These are phyloP conservation scores for Panulirus ornatus DNA, from an alignment of 1,140 invertebrate genomes.

Conservation along the genomic window DNA sequence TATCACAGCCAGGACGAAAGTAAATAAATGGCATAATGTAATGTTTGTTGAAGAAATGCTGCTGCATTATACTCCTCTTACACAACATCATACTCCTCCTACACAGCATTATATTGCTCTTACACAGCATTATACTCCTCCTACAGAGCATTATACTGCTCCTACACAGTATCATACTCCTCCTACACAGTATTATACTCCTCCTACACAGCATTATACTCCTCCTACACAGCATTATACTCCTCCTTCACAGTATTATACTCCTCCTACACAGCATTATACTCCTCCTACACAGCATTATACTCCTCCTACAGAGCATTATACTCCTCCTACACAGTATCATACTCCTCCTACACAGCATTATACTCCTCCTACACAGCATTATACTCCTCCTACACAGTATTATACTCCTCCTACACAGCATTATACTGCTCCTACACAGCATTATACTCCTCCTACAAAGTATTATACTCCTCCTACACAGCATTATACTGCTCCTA, in stretches of 20 bases:
- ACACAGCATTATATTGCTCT: no score
- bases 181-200: no score
- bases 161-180: no score
- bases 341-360: conserved; percentile 56
- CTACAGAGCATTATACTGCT: no score
- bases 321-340: conserved; percentile 45
- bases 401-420: conserved; percentile 44
- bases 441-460: conserved; percentile 55
- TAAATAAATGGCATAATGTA: conserved; percentile 41
- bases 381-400: conserved; percentile 61
- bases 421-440: conserved; percentile 54
- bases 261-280: no score
- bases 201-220: conserved; percentile 57
- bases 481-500: conserved; percentile 52
- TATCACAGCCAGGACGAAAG: conserved; percentile 11
- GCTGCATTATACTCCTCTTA: conserved; percentile 52
- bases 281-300: conserved; percentile 50
- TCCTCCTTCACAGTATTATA: conserved; percentile 51
- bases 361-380: conserved; percentile 40
- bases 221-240: no score
- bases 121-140: conserved; percentile 56
- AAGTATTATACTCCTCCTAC: no score
- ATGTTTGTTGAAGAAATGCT: conserved; percentile 55
- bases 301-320: conserved; percentile 55
- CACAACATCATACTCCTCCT: conserved; percentile 52